Base-by-base conservation (phyloP, 1,140 invertebrate species). In the Drosophila kikkawai region DNA sequence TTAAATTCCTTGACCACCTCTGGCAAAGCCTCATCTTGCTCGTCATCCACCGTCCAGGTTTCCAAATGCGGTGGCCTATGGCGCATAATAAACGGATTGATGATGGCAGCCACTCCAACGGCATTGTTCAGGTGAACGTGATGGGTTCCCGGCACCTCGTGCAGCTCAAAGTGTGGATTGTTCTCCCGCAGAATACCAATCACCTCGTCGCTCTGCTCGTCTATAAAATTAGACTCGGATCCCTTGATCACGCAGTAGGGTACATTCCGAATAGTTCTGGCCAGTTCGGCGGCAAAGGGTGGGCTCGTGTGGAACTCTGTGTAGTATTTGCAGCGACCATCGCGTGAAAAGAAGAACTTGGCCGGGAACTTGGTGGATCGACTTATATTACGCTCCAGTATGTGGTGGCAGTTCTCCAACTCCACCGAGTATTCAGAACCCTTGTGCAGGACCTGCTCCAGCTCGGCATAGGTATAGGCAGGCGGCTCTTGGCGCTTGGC, bases 71-170 rank as follows among this genome's bases (percentile, higher is more conserved):
- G 88, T 2, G 91, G 91, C n/a, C 91, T 42, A 13, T 92, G 91
- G 6, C 65, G 68, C 76, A 88, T 67, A 77, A 96, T 93, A 91
- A 96, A 96, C 2, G 94, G 91, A 73, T 93, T 93, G 42, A 96
- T 94, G 37, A 94, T 67, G 22, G 93, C 93, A 5, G 94, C 94
- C 47, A 96, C 92, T 48, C 87, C 82, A 68, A 94, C 91, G 3
- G 96, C 94, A 82, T 95, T 93, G 70, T 95, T 96, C 42, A 97
- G 93, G 91, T 97, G 96, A 8, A 96, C 93, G 92, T 97, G 96
- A 93, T 97, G 96, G 7, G 91, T 92, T 32, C 94, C 96, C 26
- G 95, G 95, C 4, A 97, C 87, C 64, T 94, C 94, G 56, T 95
- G 93, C 59, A 94, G 94, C 77, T 95, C 93, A 85, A 95, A 96